Evolutionary conservation across 2,797 vertebrate species (phyloP).

Genomic region (Syndactyla subalaris): DNA sequence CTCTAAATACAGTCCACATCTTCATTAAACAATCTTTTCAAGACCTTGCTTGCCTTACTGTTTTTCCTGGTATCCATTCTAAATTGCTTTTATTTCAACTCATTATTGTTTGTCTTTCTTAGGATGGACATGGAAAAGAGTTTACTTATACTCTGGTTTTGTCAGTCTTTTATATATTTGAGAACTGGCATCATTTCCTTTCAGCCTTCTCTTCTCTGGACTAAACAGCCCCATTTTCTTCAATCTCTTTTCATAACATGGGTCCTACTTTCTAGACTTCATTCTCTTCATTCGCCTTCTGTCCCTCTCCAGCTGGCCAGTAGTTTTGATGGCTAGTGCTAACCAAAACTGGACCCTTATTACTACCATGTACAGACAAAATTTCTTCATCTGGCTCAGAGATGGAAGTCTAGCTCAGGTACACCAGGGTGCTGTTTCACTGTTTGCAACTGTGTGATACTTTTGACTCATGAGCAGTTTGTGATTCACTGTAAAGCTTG

Average conservation of each 20-base stretch:
- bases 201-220: background rate
- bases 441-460: background rate
- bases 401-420: background rate
- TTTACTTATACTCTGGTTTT: background rate
- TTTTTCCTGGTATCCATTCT: background rate
- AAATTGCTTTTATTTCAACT: background rate
- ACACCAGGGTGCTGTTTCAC: background rate
- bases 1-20: background rate
- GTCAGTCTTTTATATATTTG: background rate
- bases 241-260: background rate
- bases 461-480: background rate
- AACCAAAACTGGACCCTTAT: background rate
- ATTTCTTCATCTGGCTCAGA: background rate
- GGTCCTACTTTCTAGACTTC: background rate
- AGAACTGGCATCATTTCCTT: background rate
- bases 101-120: background rate
- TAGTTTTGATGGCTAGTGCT: background rate
- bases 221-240: background rate
- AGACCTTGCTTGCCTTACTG: background rate
- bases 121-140: background rate
- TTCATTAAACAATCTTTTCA: background rate
- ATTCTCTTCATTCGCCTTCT: rapidly evolving
- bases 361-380: background rate
- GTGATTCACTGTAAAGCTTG: background rate
- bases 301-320: background rate